Evolutionary conservation across 92 coral and sea anemone genomes (phyloP).

Genomic region (Parazoanthus swiftii): DNA sequence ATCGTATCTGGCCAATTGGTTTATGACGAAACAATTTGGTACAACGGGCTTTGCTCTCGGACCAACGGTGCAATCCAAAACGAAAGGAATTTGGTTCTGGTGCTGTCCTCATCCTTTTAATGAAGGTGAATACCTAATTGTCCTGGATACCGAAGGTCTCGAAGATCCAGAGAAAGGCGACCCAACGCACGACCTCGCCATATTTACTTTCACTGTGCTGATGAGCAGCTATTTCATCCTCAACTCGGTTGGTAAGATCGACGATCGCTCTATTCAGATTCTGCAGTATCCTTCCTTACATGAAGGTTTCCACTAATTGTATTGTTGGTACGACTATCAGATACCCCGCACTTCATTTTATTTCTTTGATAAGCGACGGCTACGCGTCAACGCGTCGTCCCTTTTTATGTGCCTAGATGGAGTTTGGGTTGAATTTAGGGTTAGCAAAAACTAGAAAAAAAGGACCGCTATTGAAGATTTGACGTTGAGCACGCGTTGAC

Average conservation of each 20-base stretch:
- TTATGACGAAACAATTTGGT: neutral
- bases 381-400: too few relatives aligned
- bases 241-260: constrained; percentile 16
- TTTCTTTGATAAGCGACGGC: too few relatives aligned
- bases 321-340: too few relatives aligned
- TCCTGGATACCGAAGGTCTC: neutral
- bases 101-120: neutral
- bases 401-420: too few relatives aligned
- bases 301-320: neutral
- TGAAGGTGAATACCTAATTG: neutral
- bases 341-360: too few relatives aligned
- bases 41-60: neutral
- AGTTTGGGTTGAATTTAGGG: too few relatives aligned
- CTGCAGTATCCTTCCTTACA: constrained; percentile 11
- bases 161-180: constrained; percentile 12
- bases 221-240: constrained; percentile 27
- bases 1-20: constrained; percentile 19
- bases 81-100: constrained; percentile 23
- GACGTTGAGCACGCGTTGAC: too few relatives aligned
- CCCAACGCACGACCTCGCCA: constrained; percentile 16
- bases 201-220: constrained; percentile 7
- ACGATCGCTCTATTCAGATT: neutral
- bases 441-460: too few relatives aligned
- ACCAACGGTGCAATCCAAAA: neutral
- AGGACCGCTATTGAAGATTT: too few relatives aligned